These are phyloP conservation scores for Trachelipus rathkii DNA, from an alignment of 1,140 invertebrate genomes.

Conservation along the genomic window DNA sequence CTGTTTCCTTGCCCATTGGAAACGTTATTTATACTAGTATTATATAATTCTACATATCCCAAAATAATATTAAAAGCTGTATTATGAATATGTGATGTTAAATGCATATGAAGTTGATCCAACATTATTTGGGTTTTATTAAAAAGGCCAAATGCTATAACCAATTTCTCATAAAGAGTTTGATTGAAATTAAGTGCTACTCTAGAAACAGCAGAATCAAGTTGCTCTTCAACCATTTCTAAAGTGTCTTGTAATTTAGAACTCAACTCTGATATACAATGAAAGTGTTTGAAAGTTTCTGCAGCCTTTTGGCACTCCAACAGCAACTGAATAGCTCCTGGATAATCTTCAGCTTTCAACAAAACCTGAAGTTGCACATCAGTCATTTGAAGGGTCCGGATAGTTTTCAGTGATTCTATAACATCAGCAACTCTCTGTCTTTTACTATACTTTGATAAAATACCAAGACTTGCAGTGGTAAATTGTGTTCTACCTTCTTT, in stretches of 20 bases:
- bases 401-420: conserved; percentile 45
- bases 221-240: conserved; percentile 82
- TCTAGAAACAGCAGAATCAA: conserved; percentile 80
- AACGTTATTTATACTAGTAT: conserved; percentile 14
- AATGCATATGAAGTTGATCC: conserved; percentile 93
- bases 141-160: conserved; percentile 69
- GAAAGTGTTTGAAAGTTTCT: conserved; percentile 72
- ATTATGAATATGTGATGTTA: conserved; percentile 87
- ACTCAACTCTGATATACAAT: conserved; percentile 77
- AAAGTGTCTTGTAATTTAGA: conserved; percentile 85
- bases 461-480: conserved; percentile 53
- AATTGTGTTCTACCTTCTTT: conserved; percentile 71
- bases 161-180: conserved; percentile 44
- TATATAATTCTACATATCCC: conserved; percentile 62
- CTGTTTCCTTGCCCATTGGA: background rate
- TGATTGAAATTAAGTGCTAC: conserved; percentile 53
- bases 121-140: conserved; percentile 85
- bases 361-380: conserved; percentile 77
- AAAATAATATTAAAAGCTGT: conserved; percentile 73
- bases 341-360: conserved; percentile 77
- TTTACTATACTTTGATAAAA: conserved; percentile 45
- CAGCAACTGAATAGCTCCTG: conserved; percentile 78
- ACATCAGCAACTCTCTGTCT: conserved; percentile 42
- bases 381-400: conserved; percentile 56
- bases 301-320: conserved; percentile 83